A percentile compares a stretch with the other conserved stretches of the same genome.
These are phyloP conservation scores for Lutraria lutraria DNA, from an alignment of 2,888 invertebrate species.

Conservation along the genomic window DNA sequence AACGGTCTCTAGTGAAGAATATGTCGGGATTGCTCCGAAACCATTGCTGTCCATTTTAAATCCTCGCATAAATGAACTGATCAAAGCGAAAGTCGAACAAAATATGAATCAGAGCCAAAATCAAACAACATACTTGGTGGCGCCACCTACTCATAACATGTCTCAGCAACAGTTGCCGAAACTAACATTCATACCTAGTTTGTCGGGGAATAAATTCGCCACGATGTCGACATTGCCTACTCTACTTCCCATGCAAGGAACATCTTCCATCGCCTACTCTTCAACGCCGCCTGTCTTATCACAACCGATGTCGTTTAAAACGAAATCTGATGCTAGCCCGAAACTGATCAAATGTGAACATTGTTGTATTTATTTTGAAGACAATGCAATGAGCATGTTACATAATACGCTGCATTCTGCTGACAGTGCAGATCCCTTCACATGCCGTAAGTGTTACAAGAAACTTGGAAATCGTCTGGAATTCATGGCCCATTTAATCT, in stretches of 20 bases:
- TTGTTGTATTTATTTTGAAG: slow-evolving; percentile 77
- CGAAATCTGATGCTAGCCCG: slow-evolving; percentile 35
- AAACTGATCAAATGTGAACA: slow-evolving; percentile 72
- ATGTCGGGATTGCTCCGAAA: slow-evolving; percentile 26
- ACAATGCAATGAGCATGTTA: slow-evolving; percentile 76
- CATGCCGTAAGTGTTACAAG: slow-evolving; percentile 80
- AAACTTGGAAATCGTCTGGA: slow-evolving; percentile 80
- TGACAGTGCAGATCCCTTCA: slow-evolving; percentile 79
- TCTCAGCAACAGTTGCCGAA: slow-evolving; percentile 48
- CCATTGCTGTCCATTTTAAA: slow-evolving; percentile 51
- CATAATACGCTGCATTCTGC: slow-evolving; percentile 80
- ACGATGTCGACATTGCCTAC: slow-evolving; percentile 34
- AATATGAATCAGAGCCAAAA: slow-evolving; percentile 35
- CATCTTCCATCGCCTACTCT: slow-evolving; percentile 30
- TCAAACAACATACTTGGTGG: slow-evolving; percentile 47
- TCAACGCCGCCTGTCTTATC: slow-evolving; percentile 29
- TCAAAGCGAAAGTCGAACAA: slow-evolving; percentile 66
- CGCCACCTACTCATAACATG: slow-evolving; percentile 36
- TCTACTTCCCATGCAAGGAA: slow-evolving; percentile 36
- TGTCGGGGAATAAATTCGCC: slow-evolving; percentile 35
- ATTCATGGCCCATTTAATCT: slow-evolving; percentile 80
- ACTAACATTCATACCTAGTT: slow-evolving; percentile 58
- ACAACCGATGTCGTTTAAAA: slow-evolving; percentile 26
- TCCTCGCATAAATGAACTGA: slow-evolving; percentile 58
- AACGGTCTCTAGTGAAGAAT: slow-evolving; percentile 40